Conservation (phyloP, 2,888 invertebrate genomes). For the Tineola bisselliella region DNA sequence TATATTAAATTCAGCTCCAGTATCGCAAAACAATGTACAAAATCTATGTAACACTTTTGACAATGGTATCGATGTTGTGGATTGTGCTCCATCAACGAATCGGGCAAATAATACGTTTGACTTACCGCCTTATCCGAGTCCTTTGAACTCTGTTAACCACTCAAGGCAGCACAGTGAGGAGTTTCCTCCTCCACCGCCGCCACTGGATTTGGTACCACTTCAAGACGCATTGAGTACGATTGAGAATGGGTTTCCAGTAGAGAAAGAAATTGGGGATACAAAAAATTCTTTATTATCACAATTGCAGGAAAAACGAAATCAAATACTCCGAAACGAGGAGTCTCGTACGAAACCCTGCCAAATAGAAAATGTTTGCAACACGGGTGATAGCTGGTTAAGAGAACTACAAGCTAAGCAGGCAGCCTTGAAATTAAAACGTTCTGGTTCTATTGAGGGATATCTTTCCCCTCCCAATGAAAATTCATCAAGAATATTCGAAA, state of each 20-base stretch:
- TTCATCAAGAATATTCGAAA: slow-evolving; percentile 27
- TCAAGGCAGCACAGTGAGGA: slow-evolving; percentile 89
- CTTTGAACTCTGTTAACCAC: slow-evolving; percentile 79
- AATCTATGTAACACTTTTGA: slow-evolving; percentile 53
- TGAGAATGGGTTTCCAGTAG: slow-evolving; percentile 26
- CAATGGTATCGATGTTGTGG: slow-evolving; percentile 71
- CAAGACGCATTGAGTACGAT: slow-evolving; percentile 70
- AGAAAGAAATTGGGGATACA: slow-evolving; percentile 38
- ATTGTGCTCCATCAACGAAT: slow-evolving; percentile 59
- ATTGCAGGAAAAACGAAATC: slow-evolving; percentile 72
- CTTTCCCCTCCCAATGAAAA: slow-evolving; percentile 30
- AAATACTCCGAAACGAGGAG: slow-evolving; percentile 62
- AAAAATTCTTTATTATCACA: slow-evolving; percentile 67
- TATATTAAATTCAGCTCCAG: slow-evolving; percentile 27
- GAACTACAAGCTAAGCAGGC: slow-evolving; percentile 84
- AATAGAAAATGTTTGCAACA: slow-evolving; percentile 33
- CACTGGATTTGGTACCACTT: slow-evolving; percentile 73
- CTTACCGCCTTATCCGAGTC: slow-evolving; percentile 84
- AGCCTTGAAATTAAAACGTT: slow-evolving; percentile 52
- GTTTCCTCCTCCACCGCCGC: slow-evolving; percentile 89
- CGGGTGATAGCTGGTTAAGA: slow-evolving; percentile 75
- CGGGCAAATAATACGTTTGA: slow-evolving; percentile 60
- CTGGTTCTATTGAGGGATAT: slow-evolving; percentile 46
- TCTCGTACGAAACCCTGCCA: slow-evolving; percentile 34
- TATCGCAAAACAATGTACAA: slow-evolving; percentile 42